A percentile compares a stretch with the other conserved stretches of the same genome.
phyloP scores from a whole-genome alignment of 2,888 invertebrate species.

The Orgyia antiqua region DNA sequence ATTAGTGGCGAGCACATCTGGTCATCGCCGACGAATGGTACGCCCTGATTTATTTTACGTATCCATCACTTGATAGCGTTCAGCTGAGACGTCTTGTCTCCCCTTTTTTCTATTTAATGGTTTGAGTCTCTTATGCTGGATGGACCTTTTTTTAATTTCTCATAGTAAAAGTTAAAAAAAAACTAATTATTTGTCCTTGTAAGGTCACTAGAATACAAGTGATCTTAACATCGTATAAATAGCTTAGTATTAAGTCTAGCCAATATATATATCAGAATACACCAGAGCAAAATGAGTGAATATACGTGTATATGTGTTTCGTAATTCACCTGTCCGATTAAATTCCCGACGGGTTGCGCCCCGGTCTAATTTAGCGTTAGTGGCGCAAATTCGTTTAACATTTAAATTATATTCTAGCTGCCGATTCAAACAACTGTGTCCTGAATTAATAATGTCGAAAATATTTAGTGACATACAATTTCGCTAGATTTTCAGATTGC shows the following conservation, averaged over 20 bases:
- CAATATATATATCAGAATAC: too few relatives aligned
- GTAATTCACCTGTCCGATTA: constrained; percentile 54
- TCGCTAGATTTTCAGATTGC: constrained; percentile 74
- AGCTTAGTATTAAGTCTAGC: too few relatives aligned
- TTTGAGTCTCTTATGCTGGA: constrained; percentile 38
- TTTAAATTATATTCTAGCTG: constrained; percentile 72
- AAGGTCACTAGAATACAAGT: too few relatives aligned
- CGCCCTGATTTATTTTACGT: constrained; percentile 67
- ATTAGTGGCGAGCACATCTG: constrained; percentile 52
- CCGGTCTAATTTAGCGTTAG: constrained; percentile 63
- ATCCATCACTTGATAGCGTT: constrained; percentile 63
- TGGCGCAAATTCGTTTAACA: constrained; percentile 71
- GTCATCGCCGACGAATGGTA: constrained; percentile 54
- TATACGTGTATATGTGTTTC: constrained; percentile 28
- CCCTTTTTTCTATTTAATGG: constrained; percentile 46
- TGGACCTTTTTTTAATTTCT: neutral
- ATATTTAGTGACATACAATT: constrained; percentile 73
- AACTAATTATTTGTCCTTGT: too few relatives aligned
- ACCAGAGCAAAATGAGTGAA: too few relatives aligned
- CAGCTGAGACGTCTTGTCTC: constrained; percentile 61
- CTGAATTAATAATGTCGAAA: constrained; percentile 71
- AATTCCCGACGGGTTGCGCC: constrained; percentile 48
- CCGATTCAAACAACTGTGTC: constrained; percentile 68
- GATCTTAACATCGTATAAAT: too few relatives aligned
- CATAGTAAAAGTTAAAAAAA: neutral